Evolutionary conservation across 2,888 invertebrate species (phyloP), one percentile per base, ranked within the genome.

Genomic region (Habrosyne pyritoides): DNA sequence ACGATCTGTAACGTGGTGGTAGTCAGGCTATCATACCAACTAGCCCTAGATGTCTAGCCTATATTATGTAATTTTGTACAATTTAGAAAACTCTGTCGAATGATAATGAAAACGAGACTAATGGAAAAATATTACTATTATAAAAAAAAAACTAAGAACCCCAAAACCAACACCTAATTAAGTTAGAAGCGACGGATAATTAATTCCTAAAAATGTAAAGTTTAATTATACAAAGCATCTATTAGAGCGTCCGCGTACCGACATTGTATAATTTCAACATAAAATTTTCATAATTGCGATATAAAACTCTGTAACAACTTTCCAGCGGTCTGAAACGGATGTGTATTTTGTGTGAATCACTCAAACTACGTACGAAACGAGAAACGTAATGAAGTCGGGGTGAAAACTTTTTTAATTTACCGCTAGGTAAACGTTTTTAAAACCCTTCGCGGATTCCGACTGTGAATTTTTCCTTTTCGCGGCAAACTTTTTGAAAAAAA

Each of bases 381-480:
- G 60, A 63, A 64, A 61, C 57, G 68, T 69, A 71, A 75, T 71
- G 72, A 74, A 70, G 71, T 66, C 63, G 55, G 50, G 30, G 60
- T 50, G 53, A 36, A 72, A 79, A 82, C 76, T 82, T 82, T 82
- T 82, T 82, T 80, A 82, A 81, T 82, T 82, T 81, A 66, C 70
- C 66, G 61, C 67, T 65, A 69, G 73, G 76, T 67, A 67, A 76
- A 69, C 65, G 61, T 60, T 66, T 76, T 72, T 53, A 67, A 66
- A 69, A 63, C 63, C 67, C 64, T 60, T 53, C 55, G 57, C 60
- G 62, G 56, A 59, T 66, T 57, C 48, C 57, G 46, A 65, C 62
- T 67, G 66, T 66, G 36, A 64, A 63, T 62, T 67, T 67, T 71
- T 73, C 65, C 57, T 69, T 71, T 63, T 57, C 52, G 64, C 58